A percentile compares a stretch with the other conserved stretches of the same genome.
Evolutionary conservation across 2,113 vertebrate genomes (phyloP).

Genomic region (Aptenodytes patagonicus): DNA sequence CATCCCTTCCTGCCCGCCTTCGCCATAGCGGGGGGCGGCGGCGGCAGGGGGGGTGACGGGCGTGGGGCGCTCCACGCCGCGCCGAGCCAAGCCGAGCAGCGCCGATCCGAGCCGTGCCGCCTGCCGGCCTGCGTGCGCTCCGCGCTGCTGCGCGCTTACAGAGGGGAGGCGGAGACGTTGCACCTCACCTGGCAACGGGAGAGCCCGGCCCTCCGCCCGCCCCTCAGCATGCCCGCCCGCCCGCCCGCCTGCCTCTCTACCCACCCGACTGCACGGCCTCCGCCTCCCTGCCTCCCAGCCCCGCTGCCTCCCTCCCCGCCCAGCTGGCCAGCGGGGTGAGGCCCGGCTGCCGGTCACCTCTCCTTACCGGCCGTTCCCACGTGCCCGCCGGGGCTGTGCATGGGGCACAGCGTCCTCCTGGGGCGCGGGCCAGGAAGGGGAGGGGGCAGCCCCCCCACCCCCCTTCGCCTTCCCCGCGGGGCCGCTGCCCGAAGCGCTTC

Average conservation of each 20-base stretch:
- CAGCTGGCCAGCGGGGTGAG: background rate
- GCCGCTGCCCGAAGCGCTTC: background rate
- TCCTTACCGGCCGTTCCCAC: background rate
- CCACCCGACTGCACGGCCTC: background rate
- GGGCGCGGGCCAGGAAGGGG: background rate
- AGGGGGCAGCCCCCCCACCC: too few relatives aligned
- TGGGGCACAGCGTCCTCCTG: background rate
- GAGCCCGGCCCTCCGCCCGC: background rate
- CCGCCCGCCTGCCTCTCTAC: background rate
- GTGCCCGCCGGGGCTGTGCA: background rate
- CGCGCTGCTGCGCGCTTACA: background rate
- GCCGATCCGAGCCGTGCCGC: background rate
- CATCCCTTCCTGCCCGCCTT: conserved; percentile 71
- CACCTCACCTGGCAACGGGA: background rate
- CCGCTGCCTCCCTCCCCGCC: background rate
- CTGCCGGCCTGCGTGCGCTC: background rate
- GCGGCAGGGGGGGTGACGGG: background rate
- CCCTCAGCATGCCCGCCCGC: background rate
- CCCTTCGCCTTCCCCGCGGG: too few relatives aligned
- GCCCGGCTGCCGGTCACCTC: background rate
- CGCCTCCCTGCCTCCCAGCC: too few relatives aligned
- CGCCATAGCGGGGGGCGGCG: conserved; percentile 65
- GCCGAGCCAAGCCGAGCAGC: background rate
- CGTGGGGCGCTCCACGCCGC: background rate
- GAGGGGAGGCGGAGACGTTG: background rate